Base-by-base conservation (phyloP, 1,140 invertebrate genomes). In the Trichonephila clavata region DNA sequence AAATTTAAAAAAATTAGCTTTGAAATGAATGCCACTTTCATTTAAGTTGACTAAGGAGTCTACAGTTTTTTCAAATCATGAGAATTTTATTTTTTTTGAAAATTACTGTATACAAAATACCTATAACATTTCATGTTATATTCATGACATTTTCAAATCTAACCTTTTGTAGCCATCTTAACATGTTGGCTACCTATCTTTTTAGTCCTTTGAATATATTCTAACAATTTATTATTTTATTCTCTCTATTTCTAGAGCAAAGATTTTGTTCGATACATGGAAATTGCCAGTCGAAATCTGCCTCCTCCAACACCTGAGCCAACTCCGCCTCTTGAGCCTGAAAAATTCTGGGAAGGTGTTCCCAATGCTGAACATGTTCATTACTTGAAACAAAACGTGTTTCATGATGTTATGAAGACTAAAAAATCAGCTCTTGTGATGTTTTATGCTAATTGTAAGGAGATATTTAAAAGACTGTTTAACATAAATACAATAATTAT, bases 211-310 rank as follows among this genome's bases (percentile, higher is more conserved):
- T 39, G 32, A 39, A 4, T 39, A 39, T 24, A 68, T 13, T 68
- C 24, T 68, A 24, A 27, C 10, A 24, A 27, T 27, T 27, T 68
- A n/a, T 8, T 3, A 27, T 10, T 68, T 14, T 0, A 27, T 68
- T 68, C 14, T 13, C 27, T 16, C 24, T 90, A 93, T 95, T 95
- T 68, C 95, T 77, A 97, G 97, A 96, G 96, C 95, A 95, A 95
- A 83, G 97, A 97, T 94, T 97, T 97, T 95, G 95, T 97, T 7
- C 95, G 96, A 63, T 97, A 97, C 95, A 97, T 97, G 96, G 96
- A 96, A 87, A 96, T 97, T 95, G 97, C 97, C 27, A 96, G 96
- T 24, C 95, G 95, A 84, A 94, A 95, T 6, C 93, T 95, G 32
- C 95, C 95, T n/a, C 60, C 95, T 1, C 95, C 95, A 57, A 94